phyloP scores from a whole-genome alignment of 2,113 vertebrate species.

The Bungarus multicinctus region DNA sequence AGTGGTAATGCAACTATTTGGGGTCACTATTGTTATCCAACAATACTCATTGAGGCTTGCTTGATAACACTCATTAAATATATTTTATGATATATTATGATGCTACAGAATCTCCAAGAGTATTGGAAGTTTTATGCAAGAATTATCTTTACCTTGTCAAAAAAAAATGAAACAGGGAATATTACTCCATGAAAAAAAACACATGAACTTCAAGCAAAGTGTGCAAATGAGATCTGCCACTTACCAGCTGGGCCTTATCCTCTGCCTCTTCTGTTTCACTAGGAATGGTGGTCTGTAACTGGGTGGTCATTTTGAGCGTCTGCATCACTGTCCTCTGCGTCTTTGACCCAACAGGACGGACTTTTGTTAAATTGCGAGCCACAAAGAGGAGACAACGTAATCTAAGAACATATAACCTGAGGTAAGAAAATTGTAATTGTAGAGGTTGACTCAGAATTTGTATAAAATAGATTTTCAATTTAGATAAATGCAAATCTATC shows the following conservation, averaged over 20 bases:
- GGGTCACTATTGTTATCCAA: constrained; percentile 3
- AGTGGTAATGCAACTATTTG: constrained; percentile 9
- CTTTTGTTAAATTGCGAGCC: constrained; percentile 95
- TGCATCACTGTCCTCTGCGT: constrained; percentile 96
- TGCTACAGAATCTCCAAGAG: background rate
- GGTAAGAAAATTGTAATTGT: constrained; percentile 65
- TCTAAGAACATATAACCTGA: constrained; percentile 91
- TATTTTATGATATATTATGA: background rate
- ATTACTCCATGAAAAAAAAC: background rate
- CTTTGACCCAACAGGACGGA: constrained; percentile 95
- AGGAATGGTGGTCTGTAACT: constrained; percentile 98
- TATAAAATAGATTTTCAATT: background rate
- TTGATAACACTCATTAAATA: background rate
- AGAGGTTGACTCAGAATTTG: background rate
- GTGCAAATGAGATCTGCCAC: background rate
- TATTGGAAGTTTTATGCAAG: background rate
- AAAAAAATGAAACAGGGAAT: background rate
- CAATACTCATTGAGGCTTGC: background rate
- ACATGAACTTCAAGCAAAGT: background rate
- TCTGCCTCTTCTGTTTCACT: background rate
- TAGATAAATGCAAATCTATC: background rate
- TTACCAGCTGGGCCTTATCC: accelerated
- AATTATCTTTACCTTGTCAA: background rate
- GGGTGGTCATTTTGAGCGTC: constrained; percentile 96
- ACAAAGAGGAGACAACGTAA: constrained; percentile 94